Percentiles rank a stretch among this genome's conserved stretches.
Conservation (phyloP, 2,797 vertebrate species). For the Bradypodion ventrale region DNA sequence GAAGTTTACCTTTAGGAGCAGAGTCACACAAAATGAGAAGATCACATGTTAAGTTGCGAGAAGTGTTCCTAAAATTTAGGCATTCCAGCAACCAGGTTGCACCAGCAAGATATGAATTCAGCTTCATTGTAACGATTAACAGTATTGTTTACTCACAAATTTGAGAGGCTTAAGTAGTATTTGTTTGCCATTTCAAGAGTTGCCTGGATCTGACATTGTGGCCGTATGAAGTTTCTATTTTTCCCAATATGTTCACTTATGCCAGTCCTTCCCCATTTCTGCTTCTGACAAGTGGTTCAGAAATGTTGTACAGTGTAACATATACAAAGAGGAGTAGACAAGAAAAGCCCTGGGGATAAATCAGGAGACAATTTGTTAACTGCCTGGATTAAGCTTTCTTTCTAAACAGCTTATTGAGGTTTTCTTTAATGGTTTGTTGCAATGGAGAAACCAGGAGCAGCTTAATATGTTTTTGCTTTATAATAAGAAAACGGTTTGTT, state of each 20-base stretch:
- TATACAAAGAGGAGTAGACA: conserved; percentile 7
- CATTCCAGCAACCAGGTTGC: background rate
- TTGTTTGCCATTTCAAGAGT: conserved; percentile 14
- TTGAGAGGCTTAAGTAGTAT: background rate
- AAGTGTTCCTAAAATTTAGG: background rate
- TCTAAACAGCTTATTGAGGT: conserved; percentile 22
- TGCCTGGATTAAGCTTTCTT: conserved; percentile 19
- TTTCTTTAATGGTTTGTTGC: conserved; percentile 1
- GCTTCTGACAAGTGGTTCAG: conserved; percentile 3
- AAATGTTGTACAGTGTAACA: background rate
- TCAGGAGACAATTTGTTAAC: conserved; percentile 17
- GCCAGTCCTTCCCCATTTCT: background rate
- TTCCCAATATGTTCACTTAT: background rate
- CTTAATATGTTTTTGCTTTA: background rate
- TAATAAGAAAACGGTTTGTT: background rate
- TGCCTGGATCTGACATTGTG: too few relatives aligned
- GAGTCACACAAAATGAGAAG: background rate
- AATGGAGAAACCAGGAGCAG: background rate
- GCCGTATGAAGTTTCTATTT: background rate
- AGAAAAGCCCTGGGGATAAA: conserved; percentile 8
- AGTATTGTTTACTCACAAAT: background rate
- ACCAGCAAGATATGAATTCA: background rate
- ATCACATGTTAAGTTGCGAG: background rate
- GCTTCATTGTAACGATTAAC: background rate
- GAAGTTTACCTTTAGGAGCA: background rate